Base-by-base conservation (phyloP, 2,888 invertebrate genomes). In the Cephalotes varians region DNA sequence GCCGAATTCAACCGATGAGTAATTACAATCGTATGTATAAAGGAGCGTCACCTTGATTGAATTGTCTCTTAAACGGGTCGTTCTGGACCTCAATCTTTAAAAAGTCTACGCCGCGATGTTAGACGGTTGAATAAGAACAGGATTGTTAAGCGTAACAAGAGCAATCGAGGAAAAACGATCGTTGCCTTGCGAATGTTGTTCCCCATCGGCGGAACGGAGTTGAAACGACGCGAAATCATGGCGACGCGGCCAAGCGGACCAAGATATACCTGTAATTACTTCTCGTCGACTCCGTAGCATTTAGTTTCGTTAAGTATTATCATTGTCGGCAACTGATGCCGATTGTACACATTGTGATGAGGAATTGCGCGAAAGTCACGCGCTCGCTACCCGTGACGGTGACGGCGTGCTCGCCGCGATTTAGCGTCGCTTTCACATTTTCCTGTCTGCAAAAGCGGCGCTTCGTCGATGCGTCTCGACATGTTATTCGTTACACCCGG, bases 281-380 rank as follows among this genome's bases (percentile, higher is more conserved):
- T 74, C 62, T 74, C 60, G 74, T 74, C 62, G 74, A 74, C 28
- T 62, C 44, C 21, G 62, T 74, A 74, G 74, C 47, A 74, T 74
- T 74, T 74, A 74, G 74, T 47, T 74, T 74, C 34, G 5, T 74
- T 74, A 74, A 62, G 62, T 74, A 74, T 37, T 74, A 74, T 18
- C 44, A 44, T 74, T 37, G 62, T 34, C 34, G 47, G 47, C 47
- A 49, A 34, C 34, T 47, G 31, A 73, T 58, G 73, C 31, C 73
- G 73, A 74, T 74, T 60, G 60, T 34, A 74, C 31, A 60, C 18
- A 44, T 73, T 60, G 47, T 47, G 73, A 60, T 72, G 72, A 56
- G 40, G 44, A 73, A 73, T 73, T 37, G 54, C 56, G 73, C 73
- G 73, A 47, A 72, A 72, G 72, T 72, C 72, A 72, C 56, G 60